Evolutionary conservation across 2,113 vertebrate genomes (phyloP).

Genomic region (Acinonyx jubatus): DNA sequence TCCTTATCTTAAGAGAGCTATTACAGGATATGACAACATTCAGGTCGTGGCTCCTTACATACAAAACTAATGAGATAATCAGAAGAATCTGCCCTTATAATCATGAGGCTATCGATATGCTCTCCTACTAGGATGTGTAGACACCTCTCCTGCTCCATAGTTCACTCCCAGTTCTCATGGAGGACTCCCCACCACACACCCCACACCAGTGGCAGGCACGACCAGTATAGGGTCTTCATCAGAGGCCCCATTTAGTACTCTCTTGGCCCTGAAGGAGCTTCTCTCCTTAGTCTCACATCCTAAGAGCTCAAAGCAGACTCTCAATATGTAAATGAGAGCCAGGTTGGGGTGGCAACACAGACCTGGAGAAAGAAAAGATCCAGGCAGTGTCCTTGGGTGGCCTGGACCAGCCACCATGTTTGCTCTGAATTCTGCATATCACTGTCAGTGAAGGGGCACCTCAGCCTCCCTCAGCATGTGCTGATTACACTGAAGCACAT

Average conservation of each 20-base stretch:
- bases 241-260: slow-evolving; percentile 67
- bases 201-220: background rate
- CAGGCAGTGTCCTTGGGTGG: background rate
- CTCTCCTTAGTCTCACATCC: background rate
- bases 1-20: background rate
- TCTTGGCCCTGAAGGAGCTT: background rate
- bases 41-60: background rate
- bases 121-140: background rate
- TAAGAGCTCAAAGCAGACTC: background rate
- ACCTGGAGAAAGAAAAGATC: background rate
- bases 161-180: background rate
- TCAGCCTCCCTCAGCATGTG: background rate
- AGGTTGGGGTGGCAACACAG: background rate
- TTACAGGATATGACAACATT: background rate
- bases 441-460: background rate
- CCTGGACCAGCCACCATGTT: background rate
- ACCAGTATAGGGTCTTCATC: background rate
- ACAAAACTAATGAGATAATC: background rate
- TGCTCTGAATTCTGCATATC: background rate
- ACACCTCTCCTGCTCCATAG: background rate
- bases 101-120: background rate
- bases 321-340: background rate
- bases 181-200: background rate
- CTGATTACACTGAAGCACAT: background rate
- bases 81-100: background rate